A percentile compares a stretch with the other conserved stretches of the same genome.
These are phyloP conservation scores for Arothron firmamentum DNA, from an alignment of 2,113 vertebrate species.

Conservation along the genomic window DNA sequence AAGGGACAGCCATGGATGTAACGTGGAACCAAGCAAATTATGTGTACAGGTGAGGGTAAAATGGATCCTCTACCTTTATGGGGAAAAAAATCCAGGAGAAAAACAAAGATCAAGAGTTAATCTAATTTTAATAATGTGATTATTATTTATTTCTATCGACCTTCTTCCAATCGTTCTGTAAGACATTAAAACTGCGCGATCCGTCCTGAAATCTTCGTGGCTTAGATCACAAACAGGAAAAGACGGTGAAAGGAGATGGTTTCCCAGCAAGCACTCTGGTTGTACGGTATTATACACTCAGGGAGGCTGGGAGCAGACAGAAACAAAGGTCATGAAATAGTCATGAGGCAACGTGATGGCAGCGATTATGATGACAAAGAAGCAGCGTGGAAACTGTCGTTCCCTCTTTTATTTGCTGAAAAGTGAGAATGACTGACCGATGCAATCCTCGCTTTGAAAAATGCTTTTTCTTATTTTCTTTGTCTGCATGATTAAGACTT, in stretches of 20 bases:
- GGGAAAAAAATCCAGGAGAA: too few species aligned
- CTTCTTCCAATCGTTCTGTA: not conserved
- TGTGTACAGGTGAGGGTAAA: too few species aligned
- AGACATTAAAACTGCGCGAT: not conserved
- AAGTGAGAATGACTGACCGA: conserved; percentile 17
- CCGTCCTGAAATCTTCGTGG: not conserved
- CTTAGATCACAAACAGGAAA: conserved; percentile 12
- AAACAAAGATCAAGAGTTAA: too few species aligned
- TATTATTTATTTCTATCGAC: not conserved
- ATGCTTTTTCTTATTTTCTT: not conserved
- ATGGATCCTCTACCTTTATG: too few species aligned
- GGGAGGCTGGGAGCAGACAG: conserved; percentile 49
- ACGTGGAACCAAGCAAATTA: too few species aligned
- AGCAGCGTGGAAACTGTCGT: conserved; percentile 28
- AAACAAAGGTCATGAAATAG: conserved; percentile 65
- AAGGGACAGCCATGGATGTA: too few species aligned
- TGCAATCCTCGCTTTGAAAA: conserved; percentile 6
- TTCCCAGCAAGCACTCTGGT: conserved; percentile 30
- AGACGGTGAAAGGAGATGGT: conserved; percentile 4
- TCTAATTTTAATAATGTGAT: too few species aligned
- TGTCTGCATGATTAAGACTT: conserved; percentile 19
- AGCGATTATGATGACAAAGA: conserved; percentile 51
- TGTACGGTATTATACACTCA: conserved; percentile 33
- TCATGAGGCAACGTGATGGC: conserved; percentile 50
- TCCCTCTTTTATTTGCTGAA: conserved; percentile 16